phyloP scores from a whole-genome alignment of 2,113 vertebrate species.

The Chitala chitala region DNA sequence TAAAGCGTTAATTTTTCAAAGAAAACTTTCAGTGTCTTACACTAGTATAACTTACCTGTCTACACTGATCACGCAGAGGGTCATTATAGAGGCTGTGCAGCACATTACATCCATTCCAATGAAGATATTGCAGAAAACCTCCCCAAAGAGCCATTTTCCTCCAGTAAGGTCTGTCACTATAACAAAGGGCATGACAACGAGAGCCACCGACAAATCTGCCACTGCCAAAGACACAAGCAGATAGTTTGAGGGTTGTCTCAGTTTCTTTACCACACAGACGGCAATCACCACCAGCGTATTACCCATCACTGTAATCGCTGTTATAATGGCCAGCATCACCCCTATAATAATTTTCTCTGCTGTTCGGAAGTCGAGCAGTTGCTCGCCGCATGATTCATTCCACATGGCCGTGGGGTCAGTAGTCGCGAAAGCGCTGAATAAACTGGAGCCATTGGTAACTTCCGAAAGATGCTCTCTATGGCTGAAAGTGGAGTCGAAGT shows the following conservation, averaged over 20 bases:
- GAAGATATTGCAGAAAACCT: conserved; percentile 72
- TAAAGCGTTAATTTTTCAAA: too few relatives aligned
- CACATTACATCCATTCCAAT: conserved; percentile 76
- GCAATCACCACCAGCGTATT: conserved; percentile 72
- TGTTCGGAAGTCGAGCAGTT: conserved; percentile 54
- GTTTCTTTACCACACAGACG: conserved; percentile 69
- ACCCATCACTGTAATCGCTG: conserved; percentile 68
- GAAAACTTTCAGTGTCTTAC: not conserved
- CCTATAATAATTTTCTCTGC: conserved; percentile 67
- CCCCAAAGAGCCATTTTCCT: conserved; percentile 71
- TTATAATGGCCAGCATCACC: conserved; percentile 64
- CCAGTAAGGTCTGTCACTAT: conserved; percentile 73
- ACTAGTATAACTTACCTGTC: conserved; percentile 57
- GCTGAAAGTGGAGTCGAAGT: conserved; percentile 52
- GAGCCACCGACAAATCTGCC: conserved; percentile 70
- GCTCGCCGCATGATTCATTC: conserved; percentile 65
- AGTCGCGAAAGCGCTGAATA: conserved; percentile 43
- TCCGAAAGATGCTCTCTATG: conserved; percentile 53
- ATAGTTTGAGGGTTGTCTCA: conserved; percentile 74
- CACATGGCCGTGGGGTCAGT: conserved; percentile 49
- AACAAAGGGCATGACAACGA: conserved; percentile 70
- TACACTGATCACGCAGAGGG: conserved; percentile 72
- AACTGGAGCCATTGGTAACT: conserved; percentile 57
- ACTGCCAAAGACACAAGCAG: conserved; percentile 68
- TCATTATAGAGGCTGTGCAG: conserved; percentile 74